Percentiles rank a stretch among this genome's conserved stretches.
These are phyloP conservation scores for Drosophila infuscata DNA, from an alignment of 2,888 invertebrate genomes.

Conservation along the genomic window DNA sequence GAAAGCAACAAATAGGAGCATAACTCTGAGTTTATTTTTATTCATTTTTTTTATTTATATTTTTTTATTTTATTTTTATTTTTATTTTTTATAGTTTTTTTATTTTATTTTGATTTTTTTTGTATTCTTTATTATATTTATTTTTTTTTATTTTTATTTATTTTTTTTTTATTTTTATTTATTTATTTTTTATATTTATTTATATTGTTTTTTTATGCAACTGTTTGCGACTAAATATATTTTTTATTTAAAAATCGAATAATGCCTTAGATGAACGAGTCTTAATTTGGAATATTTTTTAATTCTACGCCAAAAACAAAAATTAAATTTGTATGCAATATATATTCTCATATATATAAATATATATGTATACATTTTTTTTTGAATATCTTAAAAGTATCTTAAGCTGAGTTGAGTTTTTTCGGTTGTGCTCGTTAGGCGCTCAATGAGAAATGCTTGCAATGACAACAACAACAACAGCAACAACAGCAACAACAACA, in stretches of 20 bases:
- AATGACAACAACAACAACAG: slow-evolving; percentile 10
- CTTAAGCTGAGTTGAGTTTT: background rate
- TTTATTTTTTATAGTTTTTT: background rate
- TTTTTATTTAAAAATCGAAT: no score
- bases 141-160: background rate
- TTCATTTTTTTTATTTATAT: no score
- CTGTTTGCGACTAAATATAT: background rate
- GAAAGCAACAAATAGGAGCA: no score
- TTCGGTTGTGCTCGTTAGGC: background rate
- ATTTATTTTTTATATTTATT: background rate
- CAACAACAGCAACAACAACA: slow-evolving; percentile 1
- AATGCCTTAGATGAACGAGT: no score
- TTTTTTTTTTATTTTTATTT: background rate
- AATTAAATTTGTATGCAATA: background rate
- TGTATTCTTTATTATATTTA: background rate
- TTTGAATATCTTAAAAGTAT: background rate
- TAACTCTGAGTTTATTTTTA: no score
- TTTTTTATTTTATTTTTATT: background rate
- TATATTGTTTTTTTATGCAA: background rate
- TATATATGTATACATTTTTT: background rate
- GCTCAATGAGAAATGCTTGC: background rate
- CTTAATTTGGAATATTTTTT: no score
- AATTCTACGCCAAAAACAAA: background rate
- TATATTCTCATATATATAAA: background rate
- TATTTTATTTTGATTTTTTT: background rate